phyloP scores from a whole-genome alignment of 2,797 vertebrate species.

The Channallabes apus region DNA sequence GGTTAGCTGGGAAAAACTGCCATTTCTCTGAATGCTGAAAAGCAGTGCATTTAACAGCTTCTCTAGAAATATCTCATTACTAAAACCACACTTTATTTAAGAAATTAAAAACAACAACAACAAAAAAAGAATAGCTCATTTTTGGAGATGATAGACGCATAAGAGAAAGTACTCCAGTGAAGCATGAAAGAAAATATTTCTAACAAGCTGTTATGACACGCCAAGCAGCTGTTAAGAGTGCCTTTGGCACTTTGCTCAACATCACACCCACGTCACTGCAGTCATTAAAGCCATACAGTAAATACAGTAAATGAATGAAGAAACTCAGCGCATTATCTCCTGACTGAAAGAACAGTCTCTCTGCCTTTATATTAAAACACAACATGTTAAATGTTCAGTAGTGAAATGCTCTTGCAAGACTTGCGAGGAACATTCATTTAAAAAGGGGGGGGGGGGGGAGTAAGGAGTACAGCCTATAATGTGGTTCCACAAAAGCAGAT shows the following conservation, averaged over 20 bases:
- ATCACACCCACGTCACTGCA: conserved; percentile 8
- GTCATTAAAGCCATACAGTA: neutral
- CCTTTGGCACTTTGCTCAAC: neutral
- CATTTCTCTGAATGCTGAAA: neutral
- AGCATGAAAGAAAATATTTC: neutral
- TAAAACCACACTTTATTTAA: neutral
- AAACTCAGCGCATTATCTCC: neutral
- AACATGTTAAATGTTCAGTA: neutral
- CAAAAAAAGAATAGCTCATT: neutral
- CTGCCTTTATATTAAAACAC: neutral
- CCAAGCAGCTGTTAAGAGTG: neutral
- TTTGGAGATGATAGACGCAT: neutral
- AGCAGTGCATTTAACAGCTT: conserved; percentile 9
- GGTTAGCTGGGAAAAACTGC: neutral
- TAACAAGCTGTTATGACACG: neutral
- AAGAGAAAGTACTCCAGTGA: neutral
- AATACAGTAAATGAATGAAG: neutral
- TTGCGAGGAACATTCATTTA: neutral
- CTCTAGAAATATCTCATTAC: neutral
- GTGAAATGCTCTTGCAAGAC: neutral
- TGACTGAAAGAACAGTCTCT: neutral
- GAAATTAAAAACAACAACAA: too few relatives aligned
- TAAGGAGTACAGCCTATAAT: neutral
- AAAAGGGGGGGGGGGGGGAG: too few relatives aligned
- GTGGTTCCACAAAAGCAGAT: neutral